These are phyloP conservation scores for Zosterops lateralis DNA, from an alignment of 2,113 vertebrate species.

Conservation along the genomic window DNA sequence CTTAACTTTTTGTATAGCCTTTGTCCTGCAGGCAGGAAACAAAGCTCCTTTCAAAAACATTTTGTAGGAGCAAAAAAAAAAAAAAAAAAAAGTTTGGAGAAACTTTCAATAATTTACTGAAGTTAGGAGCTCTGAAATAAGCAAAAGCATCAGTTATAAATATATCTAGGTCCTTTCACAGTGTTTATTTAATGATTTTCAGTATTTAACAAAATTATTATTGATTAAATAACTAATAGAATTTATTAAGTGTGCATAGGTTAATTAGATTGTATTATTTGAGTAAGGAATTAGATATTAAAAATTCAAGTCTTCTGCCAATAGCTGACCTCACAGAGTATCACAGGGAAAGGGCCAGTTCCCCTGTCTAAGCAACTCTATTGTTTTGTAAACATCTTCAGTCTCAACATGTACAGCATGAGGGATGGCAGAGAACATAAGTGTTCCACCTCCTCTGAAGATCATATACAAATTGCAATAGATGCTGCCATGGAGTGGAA, in stretches of 20 bases:
- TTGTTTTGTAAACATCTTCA: background rate
- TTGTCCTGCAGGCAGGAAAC: background rate
- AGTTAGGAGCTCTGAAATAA: background rate
- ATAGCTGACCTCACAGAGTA: background rate
- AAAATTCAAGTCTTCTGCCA: constrained; percentile 7
- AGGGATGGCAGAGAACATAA: background rate
- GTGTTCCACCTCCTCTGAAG: background rate
- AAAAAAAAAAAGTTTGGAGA: background rate
- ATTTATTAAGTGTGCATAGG: background rate
- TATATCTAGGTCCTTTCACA: background rate
- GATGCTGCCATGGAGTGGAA: background rate
- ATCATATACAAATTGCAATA: background rate
- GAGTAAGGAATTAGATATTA: constrained; percentile 27
- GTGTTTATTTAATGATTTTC: constrained; percentile 38
- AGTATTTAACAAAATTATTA: constrained; percentile 5
- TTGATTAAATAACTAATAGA: constrained; percentile 34
- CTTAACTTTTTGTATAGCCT: background rate
- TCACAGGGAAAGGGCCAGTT: background rate
- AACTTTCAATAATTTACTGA: background rate
- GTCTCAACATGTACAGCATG: background rate
- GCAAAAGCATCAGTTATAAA: background rate
- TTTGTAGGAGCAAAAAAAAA: background rate
- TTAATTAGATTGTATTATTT: constrained; percentile 57
- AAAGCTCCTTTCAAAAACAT: background rate
- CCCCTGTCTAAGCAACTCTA: background rate